Base-by-base conservation (phyloP, 2,888 invertebrate species). In the Agriopis marginaria region DNA sequence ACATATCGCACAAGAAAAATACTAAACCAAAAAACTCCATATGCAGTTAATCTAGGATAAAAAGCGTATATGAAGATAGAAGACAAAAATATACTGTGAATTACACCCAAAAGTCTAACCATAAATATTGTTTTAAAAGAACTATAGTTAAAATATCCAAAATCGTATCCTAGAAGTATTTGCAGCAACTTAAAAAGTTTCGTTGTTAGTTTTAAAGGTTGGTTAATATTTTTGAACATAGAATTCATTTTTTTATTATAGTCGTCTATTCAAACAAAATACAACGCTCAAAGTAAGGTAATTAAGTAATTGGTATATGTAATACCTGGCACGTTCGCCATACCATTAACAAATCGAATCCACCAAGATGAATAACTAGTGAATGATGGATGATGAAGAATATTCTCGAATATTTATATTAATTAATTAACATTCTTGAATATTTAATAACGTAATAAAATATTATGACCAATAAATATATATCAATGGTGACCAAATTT, bases 131-230 rank as follows among this genome's bases (percentile, higher is more conserved):
- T 54, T 54, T 7, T 39, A 7, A 6, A n/a, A 1, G 54, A 39
- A 7, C 39, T 54, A 39, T 54, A 40, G 12, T 54, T 54, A 40
- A 54, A 54, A 32, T 40, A 54, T 7, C 54, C 54, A 39, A 54
- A 54, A 54, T 51, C 51, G 23, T 23, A 51, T 23, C 51, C 23
- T 10, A 23, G 23, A 51, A 54, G 3, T 12, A 40, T 39, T 39
- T 54, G 54, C 6, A 54, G n/a, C 54, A 39, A n/a, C 32, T 39
- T 32, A n/a, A 54, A 54, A 54, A 54, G 11, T 12, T 8, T 39
- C n/a, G 39, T 12, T 2, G 54, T 39, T 3, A 54, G 39, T 40
- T 54, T 54, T 9, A 5, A 23, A 10, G 23, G 51, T 51, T 51
- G 51, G 23, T 51, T 11, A 51, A 23, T 11, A 11, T 51, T 23